Base-by-base conservation (phyloP, 1,140 invertebrate species). In the Heterodera schachtii region DNA sequence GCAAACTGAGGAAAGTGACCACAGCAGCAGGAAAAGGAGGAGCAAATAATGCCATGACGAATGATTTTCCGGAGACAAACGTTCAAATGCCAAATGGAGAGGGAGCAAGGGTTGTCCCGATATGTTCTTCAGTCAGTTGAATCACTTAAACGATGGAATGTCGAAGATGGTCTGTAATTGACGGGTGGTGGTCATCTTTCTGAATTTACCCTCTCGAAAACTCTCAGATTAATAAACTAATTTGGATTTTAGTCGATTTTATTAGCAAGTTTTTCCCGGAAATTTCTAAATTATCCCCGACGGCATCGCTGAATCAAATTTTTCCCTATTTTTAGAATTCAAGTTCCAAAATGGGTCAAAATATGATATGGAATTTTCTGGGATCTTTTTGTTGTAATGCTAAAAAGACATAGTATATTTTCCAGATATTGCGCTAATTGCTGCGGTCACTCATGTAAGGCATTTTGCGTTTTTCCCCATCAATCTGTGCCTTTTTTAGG, bases 131-230 rank as follows among this genome's bases (percentile, higher is more conserved):
- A n/a, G 6, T 41, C 66, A 13, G 11, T 13, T 94, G 95, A 92
- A 85, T 95, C 96, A 92, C 91, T 97, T 13, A 96, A 96, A 0
- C 92, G 95, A 83, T 99, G 97, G 96, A 98, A 98, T 90, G 95
- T 96, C 19, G 94, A 95, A 49, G 97, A 99, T 92, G 57, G 57
- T 31, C 31, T 31, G 31, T 64, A 64, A 19, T 13, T 11, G 49
- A 52, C 6, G 49, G 6, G 49, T 8, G 6, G 49, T 52, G 49
- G 11, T 52, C 6, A 11, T 6, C 49, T 11, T 52, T 52, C 49
- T 52, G 6, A 8, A 52, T 52, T 31, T 31, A 31, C 31, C 31
- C 31, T 31, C 31, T 31, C 31, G 31, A 31, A 31, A 31, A 31
- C 31, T 31, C 31, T 31, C 31, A 31, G 31, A 31, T 31, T 31